Conservation (phyloP, 1,140 invertebrate species). For the Ericerus pela region DNA sequence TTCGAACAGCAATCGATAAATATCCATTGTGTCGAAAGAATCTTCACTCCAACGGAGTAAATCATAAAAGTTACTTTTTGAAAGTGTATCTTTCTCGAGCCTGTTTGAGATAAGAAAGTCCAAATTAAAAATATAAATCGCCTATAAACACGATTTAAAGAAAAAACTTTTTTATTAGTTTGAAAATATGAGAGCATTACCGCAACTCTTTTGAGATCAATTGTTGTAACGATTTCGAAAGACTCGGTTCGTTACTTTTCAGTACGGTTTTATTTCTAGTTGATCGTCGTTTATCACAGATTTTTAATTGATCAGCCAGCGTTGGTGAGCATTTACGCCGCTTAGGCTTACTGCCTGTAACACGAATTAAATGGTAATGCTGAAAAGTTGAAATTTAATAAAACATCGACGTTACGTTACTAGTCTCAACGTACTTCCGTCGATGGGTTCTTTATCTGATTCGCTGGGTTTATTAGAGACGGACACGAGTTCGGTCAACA, state of each 20-base stretch:
- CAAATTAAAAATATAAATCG: too few species aligned
- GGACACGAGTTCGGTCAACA: neutral
- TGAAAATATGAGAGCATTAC: too few species aligned
- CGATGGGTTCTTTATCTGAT: neutral
- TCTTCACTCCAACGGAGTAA: slow-evolving; percentile 31
- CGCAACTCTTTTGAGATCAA: slow-evolving; percentile 41
- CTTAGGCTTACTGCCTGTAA: slow-evolving; percentile 30
- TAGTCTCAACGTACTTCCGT: neutral
- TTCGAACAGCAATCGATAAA: slow-evolving; percentile 41
- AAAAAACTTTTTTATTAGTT: too few species aligned
- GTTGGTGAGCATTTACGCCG: slow-evolving; percentile 47
- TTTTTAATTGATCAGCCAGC: slow-evolving; percentile 52
- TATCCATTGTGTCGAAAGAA: slow-evolving; percentile 45
- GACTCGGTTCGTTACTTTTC: slow-evolving; percentile 42
- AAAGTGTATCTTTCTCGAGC: slow-evolving; percentile 31
- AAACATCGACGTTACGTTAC: too few species aligned
- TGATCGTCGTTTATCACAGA: slow-evolving; percentile 53
- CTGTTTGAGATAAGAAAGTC: too few species aligned
- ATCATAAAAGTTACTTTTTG: slow-evolving; percentile 30
- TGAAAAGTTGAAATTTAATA: too few species aligned
- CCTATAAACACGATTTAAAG: too few species aligned
- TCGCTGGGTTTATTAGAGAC: neutral
- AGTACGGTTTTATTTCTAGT: slow-evolving; percentile 40
- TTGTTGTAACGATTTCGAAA: slow-evolving; percentile 45
- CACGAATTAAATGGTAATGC: too few species aligned